Percentiles rank a stretch among this genome's conserved stretches.
Conservation (phyloP, 2,888 invertebrate genomes). For the Criorhina ranunculi region DNA sequence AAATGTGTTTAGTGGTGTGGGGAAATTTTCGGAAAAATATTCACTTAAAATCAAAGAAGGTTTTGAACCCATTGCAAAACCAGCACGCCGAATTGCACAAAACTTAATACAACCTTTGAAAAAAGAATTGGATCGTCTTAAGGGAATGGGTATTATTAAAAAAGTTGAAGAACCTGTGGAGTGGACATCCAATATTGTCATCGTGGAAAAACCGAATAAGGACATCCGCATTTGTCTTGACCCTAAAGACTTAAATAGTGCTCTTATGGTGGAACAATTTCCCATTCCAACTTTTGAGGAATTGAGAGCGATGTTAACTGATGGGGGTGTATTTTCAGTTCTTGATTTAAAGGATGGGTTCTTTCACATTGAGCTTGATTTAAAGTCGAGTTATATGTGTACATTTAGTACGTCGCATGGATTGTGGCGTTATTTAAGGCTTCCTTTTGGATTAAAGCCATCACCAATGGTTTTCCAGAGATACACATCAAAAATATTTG, state of each 20-base stretch:
- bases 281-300: conserved; percentile 56
- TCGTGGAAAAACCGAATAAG: conserved; percentile 63
- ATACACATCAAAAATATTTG: conserved; percentile 61
- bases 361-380: conserved; percentile 46
- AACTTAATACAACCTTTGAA: conserved; percentile 41
- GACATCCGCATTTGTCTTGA: conserved; percentile 54
- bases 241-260: conserved; percentile 49
- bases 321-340: conserved; percentile 42
- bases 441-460: conserved; percentile 43
- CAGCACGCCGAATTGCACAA: too few species aligned
- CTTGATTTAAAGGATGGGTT: conserved; percentile 65
- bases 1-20: too few species aligned
- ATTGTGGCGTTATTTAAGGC: conserved; percentile 25
- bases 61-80: too few species aligned
- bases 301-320: conserved; percentile 32
- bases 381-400: conserved; percentile 47
- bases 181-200: conserved; percentile 61
- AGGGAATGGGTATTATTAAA: conserved; percentile 48
- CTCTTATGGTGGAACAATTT: conserved; percentile 38
- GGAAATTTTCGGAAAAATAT: too few species aligned
- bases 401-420: conserved; percentile 43
- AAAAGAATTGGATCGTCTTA: conserved; percentile 45
- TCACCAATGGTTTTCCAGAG: conserved; percentile 59
- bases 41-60: too few species aligned
- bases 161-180: conserved; percentile 47